Base-by-base conservation (phyloP, 1,140 invertebrate species). In the Neodiprion lecontei region DNA sequence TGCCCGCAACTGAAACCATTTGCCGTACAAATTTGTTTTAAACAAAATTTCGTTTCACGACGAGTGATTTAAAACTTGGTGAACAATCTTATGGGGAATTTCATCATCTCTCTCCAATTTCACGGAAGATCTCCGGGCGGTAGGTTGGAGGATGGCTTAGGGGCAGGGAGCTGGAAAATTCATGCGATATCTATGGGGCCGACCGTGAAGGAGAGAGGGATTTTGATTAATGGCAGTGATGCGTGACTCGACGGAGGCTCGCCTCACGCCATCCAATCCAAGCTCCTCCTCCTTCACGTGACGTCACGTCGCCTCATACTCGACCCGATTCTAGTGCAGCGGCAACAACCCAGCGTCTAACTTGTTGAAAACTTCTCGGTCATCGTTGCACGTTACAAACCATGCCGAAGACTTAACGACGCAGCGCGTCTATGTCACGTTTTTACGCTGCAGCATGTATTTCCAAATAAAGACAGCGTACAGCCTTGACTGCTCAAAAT, bases 181-280 rank as follows among this genome's bases (percentile, higher is more conserved):
- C 72, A 67, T 67, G 8, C 23, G 72, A 48, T 10, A 48, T 0
- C 23, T 14, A 67, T 48, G 12, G 65, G 49, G 0, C 7, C 40
- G 66, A 53, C 40, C 12, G 11, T 67, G 72, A 69, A 69, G 67
- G 17, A 69, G 65, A 50, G 68, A 14, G 68, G 67, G 17, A 40
- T 21, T 12, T n/a, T 50, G 67, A 69, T 67, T 69, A 50, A 69
- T 66, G 69, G 48, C 28, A 74, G 28, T 23, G 12, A 70, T 66
- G 70, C 67, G 48, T 66, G 49, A 70, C 49, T 75, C 68, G 70
- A 75, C 67, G 74, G 74, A 71, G 74, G 74, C 74, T 50, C 74
- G 74, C 49, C 74, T 71, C n/a, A 28, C 48, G 8, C 28, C 12
- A 72, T 49, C 74, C 74, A 75, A 75, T 75, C 74, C 48, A 21